Conservation (phyloP, 30 jellyfish, hydroid and myxozoan species). For the Chironex yamaguchii region DNA sequence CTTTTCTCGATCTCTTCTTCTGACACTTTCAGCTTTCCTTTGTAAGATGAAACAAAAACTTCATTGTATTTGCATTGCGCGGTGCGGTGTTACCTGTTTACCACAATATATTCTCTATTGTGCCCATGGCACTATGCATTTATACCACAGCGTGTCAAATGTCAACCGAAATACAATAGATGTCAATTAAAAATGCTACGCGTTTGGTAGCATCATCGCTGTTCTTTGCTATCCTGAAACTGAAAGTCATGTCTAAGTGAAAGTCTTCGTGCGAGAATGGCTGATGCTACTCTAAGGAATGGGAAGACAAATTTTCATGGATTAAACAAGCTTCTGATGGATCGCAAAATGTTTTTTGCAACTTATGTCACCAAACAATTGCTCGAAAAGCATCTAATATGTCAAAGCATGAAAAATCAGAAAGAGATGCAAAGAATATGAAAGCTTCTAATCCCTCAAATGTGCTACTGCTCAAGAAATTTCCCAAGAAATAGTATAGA, state of each 20-base stretch:
- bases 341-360: conserved; percentile 32
- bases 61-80: too few relatives aligned
- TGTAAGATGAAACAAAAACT: too few relatives aligned
- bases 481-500: too few relatives aligned
- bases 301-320: conserved; percentile 56
- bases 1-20: neutral
- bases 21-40: neutral
- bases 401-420: conserved; percentile 22
- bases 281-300: conserved; percentile 2
- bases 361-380: conserved; percentile 38
- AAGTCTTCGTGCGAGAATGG: conserved; percentile 37
- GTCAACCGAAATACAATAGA: too few relatives aligned
- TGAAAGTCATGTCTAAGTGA: neutral
- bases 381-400: conserved; percentile 22
- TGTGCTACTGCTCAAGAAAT: too few relatives aligned
- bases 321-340: conserved; percentile 55
- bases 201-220: too few relatives aligned
- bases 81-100: too few relatives aligned
- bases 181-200: too few relatives aligned
- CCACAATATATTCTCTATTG: too few relatives aligned
- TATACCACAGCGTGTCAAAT: too few relatives aligned
- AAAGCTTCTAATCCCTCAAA: neutral
- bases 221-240: neutral
- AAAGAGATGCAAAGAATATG: conserved; percentile 13
- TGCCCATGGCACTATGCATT: too few relatives aligned